Evolutionary conservation across 2,113 vertebrate species (phyloP).

Genomic region (Caloenas nicobarica): DNA sequence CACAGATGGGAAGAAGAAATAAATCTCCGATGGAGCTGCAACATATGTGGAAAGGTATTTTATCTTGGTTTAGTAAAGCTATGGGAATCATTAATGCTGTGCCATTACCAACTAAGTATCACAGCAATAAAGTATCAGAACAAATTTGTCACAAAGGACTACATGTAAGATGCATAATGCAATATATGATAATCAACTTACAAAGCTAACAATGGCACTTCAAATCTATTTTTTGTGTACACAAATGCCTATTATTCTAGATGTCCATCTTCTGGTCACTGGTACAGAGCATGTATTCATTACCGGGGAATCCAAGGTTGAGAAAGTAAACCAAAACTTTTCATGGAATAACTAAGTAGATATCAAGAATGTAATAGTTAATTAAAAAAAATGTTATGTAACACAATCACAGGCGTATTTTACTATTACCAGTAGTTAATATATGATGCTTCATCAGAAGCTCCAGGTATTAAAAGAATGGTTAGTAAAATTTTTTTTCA

Average conservation of each 20-base stretch:
- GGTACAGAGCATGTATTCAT: not conserved
- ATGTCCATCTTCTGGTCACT: not conserved
- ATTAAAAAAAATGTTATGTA: not conserved
- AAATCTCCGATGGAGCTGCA: conserved; percentile 22
- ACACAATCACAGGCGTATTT: not conserved
- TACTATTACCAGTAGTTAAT: not conserved
- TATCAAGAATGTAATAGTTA: not conserved
- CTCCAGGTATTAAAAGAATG: not conserved
- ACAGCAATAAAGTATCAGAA: conserved; percentile 2
- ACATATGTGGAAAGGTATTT: conserved; percentile 44
- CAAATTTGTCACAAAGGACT: not conserved
- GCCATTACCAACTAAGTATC: conserved; percentile 2
- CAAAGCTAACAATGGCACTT: conserved; percentile 30
- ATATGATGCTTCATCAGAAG: not conserved
- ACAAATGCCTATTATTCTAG: not conserved
- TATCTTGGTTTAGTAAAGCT: conserved; percentile 52
- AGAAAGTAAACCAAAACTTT: not conserved
- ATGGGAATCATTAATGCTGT: conserved; percentile 2
- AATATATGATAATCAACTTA: conserved; percentile 8
- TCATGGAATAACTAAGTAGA: not conserved
- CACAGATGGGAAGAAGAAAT: conserved; percentile 48
- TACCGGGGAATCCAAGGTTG: not conserved
- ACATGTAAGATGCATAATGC: not conserved
- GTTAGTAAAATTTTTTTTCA: not conserved
- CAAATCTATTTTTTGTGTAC: not conserved